Conservation (phyloP, 2,888 invertebrate species). For the Leptogaster cylindrica region DNA sequence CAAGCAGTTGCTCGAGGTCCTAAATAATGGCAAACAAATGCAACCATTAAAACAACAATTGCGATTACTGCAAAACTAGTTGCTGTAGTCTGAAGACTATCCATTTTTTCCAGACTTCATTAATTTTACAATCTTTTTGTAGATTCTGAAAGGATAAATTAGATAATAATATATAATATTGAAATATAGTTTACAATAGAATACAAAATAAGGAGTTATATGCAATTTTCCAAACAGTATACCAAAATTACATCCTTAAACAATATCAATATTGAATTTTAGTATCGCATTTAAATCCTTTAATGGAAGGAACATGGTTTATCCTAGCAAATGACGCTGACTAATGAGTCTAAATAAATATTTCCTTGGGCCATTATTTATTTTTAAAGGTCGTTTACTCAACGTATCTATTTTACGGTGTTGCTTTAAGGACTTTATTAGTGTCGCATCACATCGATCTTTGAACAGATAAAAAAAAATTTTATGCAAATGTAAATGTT, state of each 20-base stretch:
- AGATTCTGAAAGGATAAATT: no score
- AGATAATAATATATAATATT: background rate
- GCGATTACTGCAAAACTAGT: slow-evolving; percentile 56
- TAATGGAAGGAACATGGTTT: no score
- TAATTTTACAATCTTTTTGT: background rate
- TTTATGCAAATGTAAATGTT: no score
- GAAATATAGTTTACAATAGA: background rate
- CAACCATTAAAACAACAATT: slow-evolving; percentile 56
- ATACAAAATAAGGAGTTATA: background rate
- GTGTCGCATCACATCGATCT: no score
- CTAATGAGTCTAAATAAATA: no score
- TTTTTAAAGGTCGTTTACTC: no score
- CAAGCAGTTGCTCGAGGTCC: slow-evolving; percentile 59
- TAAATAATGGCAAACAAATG: slow-evolving; percentile 58
- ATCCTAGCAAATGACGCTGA: no score
- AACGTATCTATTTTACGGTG: no score
- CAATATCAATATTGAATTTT: background rate
- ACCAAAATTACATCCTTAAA: background rate
- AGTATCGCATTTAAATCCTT: background rate
- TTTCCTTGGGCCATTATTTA: no score
- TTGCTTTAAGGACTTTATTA: no score
- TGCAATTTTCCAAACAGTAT: background rate
- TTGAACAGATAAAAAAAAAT: no score
- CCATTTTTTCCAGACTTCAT: slow-evolving; percentile 51
- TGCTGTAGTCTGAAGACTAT: slow-evolving; percentile 54